Conservation (phyloP, 2,888 invertebrate species). For the Apamea anceps region DNA sequence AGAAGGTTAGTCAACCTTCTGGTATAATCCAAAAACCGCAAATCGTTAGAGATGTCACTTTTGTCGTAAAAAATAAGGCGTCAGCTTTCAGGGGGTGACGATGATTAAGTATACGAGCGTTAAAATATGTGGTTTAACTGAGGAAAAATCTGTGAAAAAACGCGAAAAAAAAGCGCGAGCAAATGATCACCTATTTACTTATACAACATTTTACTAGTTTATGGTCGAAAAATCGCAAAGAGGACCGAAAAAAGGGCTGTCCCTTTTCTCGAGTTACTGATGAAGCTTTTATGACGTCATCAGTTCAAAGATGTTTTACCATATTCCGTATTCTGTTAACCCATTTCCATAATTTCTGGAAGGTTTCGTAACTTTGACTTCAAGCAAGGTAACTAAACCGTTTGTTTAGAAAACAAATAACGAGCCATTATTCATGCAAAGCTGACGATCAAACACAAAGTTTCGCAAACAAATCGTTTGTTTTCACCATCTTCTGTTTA, state of each 20-base stretch:
- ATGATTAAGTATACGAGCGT: not conserved
- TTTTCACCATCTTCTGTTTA: slow-evolving; percentile 1
- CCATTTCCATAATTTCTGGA: not conserved
- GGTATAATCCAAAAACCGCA: too few relatives aligned
- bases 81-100: not conserved
- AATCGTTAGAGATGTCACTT: slow-evolving; percentile 17
- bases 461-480: slow-evolving; percentile 16
- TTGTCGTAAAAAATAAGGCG: slow-evolving; percentile 6
- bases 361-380: not conserved
- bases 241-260: not conserved
- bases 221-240: not conserved
- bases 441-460: slow-evolving; percentile 2
- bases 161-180: too few relatives aligned
- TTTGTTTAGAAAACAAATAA: slow-evolving; percentile 6
- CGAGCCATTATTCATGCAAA: slow-evolving; percentile 1
- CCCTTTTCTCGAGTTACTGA: not conserved
- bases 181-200: not conserved
- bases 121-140: not conserved
- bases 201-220: not conserved
- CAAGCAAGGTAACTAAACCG: not conserved
- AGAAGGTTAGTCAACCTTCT: too few relatives aligned
- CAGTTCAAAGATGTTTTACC: not conserved
- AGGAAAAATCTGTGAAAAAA: not conserved
- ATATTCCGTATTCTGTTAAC: not conserved
- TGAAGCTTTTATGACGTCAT: slow-evolving; percentile 12